Evolutionary conservation across 2,888 invertebrate species (phyloP).

Genomic region (Boloria selene): DNA sequence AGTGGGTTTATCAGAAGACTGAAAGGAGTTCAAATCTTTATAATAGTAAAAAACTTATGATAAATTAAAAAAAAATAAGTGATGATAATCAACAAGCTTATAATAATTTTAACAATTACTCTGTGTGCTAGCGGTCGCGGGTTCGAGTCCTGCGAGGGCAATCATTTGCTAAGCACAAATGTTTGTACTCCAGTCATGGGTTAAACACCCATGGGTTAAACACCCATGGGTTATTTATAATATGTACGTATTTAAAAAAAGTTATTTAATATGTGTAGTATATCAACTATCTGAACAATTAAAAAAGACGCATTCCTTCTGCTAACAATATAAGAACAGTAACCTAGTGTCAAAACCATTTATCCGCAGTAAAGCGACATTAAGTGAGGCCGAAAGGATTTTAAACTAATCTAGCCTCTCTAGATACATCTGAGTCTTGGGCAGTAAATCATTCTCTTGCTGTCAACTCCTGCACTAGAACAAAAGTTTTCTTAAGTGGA

Average conservation of each 20-base stretch:
- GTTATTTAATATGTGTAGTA: too few species aligned
- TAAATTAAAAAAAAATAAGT: background rate
- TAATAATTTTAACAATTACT: too few species aligned
- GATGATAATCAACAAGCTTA: background rate
- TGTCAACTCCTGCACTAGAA: background rate
- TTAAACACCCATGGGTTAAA: too few species aligned
- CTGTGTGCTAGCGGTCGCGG: too few species aligned
- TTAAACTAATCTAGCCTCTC: conserved; percentile 26
- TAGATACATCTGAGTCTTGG: conserved; percentile 23
- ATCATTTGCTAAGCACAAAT: too few species aligned
- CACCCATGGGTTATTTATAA: too few species aligned
- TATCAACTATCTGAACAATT: too few species aligned
- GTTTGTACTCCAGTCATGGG: too few species aligned
- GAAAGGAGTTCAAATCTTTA: too few species aligned
- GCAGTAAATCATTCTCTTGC: conserved; percentile 11
- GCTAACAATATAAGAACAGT: conserved; percentile 35
- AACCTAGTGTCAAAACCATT: conserved; percentile 38
- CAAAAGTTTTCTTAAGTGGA: background rate
- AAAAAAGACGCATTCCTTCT: background rate
- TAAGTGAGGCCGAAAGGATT: conserved; percentile 28
- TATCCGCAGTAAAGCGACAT: conserved; percentile 26
- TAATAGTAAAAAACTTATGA: background rate
- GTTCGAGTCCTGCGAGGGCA: too few species aligned
- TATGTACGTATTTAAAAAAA: too few species aligned
- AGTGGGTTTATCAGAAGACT: too few species aligned